Evolutionary conservation across 92 coral and sea anemone genomes (phyloP).

Genomic region (Bergia puertoricense): DNA sequence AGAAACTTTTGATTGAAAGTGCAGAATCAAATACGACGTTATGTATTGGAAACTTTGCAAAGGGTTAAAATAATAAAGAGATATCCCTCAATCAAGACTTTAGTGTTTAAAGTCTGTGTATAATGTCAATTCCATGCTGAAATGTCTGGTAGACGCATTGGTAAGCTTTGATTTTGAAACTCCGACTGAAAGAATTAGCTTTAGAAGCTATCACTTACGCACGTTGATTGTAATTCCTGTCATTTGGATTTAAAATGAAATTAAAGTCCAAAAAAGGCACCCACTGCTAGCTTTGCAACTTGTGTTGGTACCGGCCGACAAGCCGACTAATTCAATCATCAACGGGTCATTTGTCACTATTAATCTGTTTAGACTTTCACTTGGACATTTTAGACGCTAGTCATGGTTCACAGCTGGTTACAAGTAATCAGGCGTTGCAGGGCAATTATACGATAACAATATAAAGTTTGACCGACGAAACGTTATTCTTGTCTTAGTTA

Average conservation of each 20-base stretch:
- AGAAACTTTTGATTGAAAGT: background rate
- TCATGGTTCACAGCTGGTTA: background rate
- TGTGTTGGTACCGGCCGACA: constrained; percentile 37
- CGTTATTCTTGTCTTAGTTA: background rate
- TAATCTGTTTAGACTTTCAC: constrained; percentile 2
- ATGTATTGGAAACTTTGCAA: background rate
- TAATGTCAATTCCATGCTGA: no score
- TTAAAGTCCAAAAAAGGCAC: background rate
- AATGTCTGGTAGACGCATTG: background rate
- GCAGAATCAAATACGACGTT: background rate
- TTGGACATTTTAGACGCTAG: background rate
- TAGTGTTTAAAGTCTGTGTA: background rate
- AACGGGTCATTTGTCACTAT: constrained; percentile 21
- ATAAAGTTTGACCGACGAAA: background rate
- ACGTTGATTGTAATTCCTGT: background rate
- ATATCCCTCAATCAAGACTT: background rate
- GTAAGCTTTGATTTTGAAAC: background rate
- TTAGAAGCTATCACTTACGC: background rate
- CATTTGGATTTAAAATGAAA: background rate
- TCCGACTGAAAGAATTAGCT: background rate
- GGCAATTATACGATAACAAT: background rate
- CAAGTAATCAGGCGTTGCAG: constrained; percentile 1
- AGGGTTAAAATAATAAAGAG: constrained; percentile 3
- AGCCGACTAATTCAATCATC: constrained; percentile 38
- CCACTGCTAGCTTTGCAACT: background rate